Conservation (phyloP, 2,888 invertebrate genomes). For the Chaetogeoica ovagalla region DNA sequence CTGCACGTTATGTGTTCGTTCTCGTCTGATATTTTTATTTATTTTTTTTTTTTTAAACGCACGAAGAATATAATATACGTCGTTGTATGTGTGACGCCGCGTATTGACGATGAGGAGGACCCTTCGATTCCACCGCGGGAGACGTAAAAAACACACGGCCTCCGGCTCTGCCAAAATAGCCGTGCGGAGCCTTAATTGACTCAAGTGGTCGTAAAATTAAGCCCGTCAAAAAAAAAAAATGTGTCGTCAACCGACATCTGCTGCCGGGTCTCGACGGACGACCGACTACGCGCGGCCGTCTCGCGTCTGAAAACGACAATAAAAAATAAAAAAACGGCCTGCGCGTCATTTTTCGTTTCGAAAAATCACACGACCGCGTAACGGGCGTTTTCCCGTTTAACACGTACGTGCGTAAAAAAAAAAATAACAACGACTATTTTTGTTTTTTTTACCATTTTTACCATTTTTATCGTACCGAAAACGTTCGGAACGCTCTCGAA, state of each 20-base stretch:
- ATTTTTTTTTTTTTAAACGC: not conserved
- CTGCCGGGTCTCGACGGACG: constrained; percentile 27
- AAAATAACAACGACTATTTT: too few species aligned
- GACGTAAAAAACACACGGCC: constrained; percentile 42
- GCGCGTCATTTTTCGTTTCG: too few species aligned
- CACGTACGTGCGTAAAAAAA: too few species aligned
- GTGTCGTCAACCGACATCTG: constrained; percentile 49
- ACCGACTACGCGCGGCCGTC: not conserved
- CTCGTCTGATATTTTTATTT: not conserved
- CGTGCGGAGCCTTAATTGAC: constrained; percentile 49
- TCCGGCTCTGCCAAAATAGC: constrained; percentile 43
- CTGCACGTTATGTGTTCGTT: too few species aligned
- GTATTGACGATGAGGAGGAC: constrained; percentile 7
- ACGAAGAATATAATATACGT: not conserved
- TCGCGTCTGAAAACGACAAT: too few species aligned
- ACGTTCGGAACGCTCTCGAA: too few species aligned
- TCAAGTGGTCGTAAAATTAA: constrained; percentile 53
- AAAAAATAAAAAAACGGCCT: too few species aligned
- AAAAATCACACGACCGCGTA: too few species aligned
- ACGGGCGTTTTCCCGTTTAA: too few species aligned
- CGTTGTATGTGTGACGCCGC: not conserved
- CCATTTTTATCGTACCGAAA: too few species aligned
- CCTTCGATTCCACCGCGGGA: constrained; percentile 41
- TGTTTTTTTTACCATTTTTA: too few species aligned
- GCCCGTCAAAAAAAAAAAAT: constrained; percentile 50